phyloP scores from a whole-genome alignment of 2,888 invertebrate species.

The Macrophya alboannulata region DNA sequence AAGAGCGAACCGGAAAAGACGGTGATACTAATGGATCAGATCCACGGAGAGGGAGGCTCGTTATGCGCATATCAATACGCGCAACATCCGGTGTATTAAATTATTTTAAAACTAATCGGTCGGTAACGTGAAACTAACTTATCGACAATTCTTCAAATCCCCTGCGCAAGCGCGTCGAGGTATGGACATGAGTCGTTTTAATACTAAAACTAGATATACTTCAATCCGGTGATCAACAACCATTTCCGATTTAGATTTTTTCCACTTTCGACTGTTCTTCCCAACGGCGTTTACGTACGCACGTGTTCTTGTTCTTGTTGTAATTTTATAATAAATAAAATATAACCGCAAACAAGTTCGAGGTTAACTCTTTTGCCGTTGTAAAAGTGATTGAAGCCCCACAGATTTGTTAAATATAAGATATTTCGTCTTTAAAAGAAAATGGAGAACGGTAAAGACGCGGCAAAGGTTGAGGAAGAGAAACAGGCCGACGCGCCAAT shows the following conservation, averaged over 20 bases:
- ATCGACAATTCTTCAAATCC: background rate
- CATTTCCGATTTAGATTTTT: constrained; percentile 14
- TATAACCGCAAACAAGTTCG: background rate
- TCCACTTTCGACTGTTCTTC: background rate
- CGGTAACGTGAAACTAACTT: background rate
- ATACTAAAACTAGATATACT: background rate
- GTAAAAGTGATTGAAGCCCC: background rate
- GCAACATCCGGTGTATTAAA: constrained; percentile 34
- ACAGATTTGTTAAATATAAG: background rate
- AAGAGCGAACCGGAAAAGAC: constrained; percentile 80
- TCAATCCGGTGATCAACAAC: background rate
- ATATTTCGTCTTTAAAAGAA: constrained; percentile 20
- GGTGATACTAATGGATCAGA: constrained; percentile 61
- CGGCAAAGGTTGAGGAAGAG: constrained; percentile 50
- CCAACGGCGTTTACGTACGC: background rate
- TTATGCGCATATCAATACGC: constrained; percentile 21
- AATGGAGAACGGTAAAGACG: constrained; percentile 70
- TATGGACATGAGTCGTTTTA: background rate
- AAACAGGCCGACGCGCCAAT: constrained; percentile 55
- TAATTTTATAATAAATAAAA: constrained; percentile 1
- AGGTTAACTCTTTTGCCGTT: background rate
- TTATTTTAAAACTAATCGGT: background rate
- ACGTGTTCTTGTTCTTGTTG: constrained; percentile 26
- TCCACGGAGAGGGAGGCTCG: constrained; percentile 37
- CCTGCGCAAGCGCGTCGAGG: background rate